These are phyloP conservation scores for Melanargia galathea DNA, from an alignment of 2,888 invertebrate genomes.

Conservation along the genomic window DNA sequence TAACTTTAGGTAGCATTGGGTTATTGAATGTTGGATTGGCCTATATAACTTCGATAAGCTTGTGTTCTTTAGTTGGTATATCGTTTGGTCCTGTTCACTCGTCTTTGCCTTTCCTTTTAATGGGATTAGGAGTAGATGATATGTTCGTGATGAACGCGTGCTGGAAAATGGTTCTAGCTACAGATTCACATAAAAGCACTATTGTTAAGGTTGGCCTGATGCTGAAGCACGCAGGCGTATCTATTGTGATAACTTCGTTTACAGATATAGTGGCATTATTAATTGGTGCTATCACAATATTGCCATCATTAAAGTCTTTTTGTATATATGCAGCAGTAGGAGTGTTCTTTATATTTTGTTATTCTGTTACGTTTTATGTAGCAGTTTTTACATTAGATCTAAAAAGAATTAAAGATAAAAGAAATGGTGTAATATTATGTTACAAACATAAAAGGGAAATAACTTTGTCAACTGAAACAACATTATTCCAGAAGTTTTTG, in stretches of 20 bases:
- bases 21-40: constrained; percentile 88
- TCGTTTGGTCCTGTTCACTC: constrained; percentile 92
- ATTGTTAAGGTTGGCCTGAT: constrained; percentile 86
- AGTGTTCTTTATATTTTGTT: constrained; percentile 88
- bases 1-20: constrained; percentile 86
- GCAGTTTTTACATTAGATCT: constrained; percentile 89
- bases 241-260: constrained; percentile 91
- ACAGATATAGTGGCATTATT: constrained; percentile 91
- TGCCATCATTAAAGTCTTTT: constrained; percentile 91
- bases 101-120: constrained; percentile 89
- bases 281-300: constrained; percentile 89
- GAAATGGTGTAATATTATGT: constrained; percentile 87
- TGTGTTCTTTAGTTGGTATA: constrained; percentile 87
- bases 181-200: constrained; percentile 78
- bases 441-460: constrained; percentile 83
- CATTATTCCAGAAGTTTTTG: constrained; percentile 82
- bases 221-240: constrained; percentile 91
- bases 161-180: constrained; percentile 85
- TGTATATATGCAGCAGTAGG: constrained; percentile 91
- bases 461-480: constrained; percentile 78
- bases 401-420: constrained; percentile 81
- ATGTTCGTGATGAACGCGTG: constrained; percentile 93
- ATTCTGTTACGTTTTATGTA: constrained; percentile 91
- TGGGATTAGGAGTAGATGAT: constrained; percentile 92
- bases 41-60: constrained; percentile 86